phyloP scores from a whole-genome alignment of 2,797 vertebrate species.

The Antrozous pallidus region DNA sequence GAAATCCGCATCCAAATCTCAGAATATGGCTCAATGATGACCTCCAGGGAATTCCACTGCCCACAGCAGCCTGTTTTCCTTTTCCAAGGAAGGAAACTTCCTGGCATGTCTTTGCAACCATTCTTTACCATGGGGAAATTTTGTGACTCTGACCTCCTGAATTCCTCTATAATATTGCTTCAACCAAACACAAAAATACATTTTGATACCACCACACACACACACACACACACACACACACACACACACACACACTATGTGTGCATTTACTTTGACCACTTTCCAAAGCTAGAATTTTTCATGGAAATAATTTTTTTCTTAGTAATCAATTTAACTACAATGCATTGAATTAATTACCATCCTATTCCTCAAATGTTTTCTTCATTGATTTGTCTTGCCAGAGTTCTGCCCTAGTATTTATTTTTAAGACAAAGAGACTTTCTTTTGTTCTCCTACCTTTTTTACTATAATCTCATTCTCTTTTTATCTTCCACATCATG shows the following conservation, averaged over 20 bases:
- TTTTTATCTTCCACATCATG: constrained; percentile 11
- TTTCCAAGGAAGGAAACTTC: constrained; percentile 33
- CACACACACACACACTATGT: background rate
- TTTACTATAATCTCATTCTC: constrained; percentile 48
- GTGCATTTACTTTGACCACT: background rate
- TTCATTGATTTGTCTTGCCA: constrained; percentile 34
- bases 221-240: background rate
- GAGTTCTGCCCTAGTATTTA: background rate
- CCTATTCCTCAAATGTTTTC: constrained; percentile 17
- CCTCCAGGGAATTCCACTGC: background rate
- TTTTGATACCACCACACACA: background rate
- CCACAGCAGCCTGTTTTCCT: background rate
- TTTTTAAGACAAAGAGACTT: constrained; percentile 10
- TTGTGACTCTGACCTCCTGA: background rate
- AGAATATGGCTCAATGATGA: background rate
- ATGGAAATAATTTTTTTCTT: constrained; percentile 12
- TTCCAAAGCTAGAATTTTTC: background rate
- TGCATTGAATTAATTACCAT: constrained; percentile 1
- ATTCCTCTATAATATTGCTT: background rate
- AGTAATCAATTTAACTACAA: constrained; percentile 40
- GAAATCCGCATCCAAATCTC: background rate
- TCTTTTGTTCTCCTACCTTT: constrained; percentile 29
- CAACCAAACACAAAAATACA: background rate
- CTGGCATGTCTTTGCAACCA: background rate
- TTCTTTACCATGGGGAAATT: background rate